Base-by-base conservation (phyloP, 2,797 vertebrate genomes). In the Peromyscus eremicus region DNA sequence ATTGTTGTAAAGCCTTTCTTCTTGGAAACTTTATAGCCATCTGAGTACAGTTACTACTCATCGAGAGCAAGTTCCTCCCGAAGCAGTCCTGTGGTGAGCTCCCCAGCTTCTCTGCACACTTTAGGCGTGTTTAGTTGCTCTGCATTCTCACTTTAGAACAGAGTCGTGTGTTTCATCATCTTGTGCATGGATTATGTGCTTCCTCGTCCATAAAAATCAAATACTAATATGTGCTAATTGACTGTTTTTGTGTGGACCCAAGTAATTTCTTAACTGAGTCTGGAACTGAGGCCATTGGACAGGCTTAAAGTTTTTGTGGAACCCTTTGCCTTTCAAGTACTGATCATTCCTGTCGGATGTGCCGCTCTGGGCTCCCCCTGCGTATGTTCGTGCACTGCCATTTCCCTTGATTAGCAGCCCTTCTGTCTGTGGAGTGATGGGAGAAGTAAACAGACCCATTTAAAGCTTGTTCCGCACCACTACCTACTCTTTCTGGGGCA, bases 21-120 rank as follows among this genome's bases (percentile, higher is more conserved):
- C 92, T 96, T 97, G 86, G 2, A 97, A 97, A 97, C 83, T 97
- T 98, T 97, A 75, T 98, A 99, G 99, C 99, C 99, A n/a, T 99
- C 99, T 98, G 99, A 99, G 98, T 99, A 98, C 98, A 99, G 99
- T 99, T 99, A 98, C 98, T 99, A 99, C 97, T 99, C 99, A 90
- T 99, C 99, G 96, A 99, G 99, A 99, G 97, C 99, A 97, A 99
- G 99, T 98, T 99, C 99, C 92, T 97, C 99, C 92, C 99, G 98
- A 97, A 99, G 99, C 99, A 99, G 99, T 97, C 99, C 99, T 82
- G 98, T 98, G 99, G 99, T 99, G 99, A 99, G 98, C 95, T 57
- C 43, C 68, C 85, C 70, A 1, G 34, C 66, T 49, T 92, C 86
- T 23, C 43, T 96, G 98, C 98, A 98, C 89, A 98, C 17, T 94